Evolutionary conservation across 2,797 vertebrate species (phyloP).

Genomic region (Lemur catta): DNA sequence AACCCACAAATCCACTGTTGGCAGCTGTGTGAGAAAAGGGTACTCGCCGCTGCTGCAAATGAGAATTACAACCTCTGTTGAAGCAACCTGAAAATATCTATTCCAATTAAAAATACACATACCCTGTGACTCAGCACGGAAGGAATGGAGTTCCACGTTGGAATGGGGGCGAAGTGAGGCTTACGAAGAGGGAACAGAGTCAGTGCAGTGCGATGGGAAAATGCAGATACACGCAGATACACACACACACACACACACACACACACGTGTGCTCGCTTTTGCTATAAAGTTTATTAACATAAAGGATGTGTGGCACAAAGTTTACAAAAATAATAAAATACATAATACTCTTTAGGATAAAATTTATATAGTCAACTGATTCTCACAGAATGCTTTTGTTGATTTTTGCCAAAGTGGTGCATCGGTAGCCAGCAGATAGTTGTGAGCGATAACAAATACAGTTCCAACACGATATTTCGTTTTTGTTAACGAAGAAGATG

Average conservation of each 20-base stretch:
- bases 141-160: not conserved
- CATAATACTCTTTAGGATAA: fast-evolving
- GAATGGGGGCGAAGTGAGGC: not conserved
- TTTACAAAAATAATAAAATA: not conserved
- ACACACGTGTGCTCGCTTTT: fast-evolving
- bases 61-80: too few relatives aligned
- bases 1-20: fast-evolving
- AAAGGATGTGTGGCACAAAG: not conserved
- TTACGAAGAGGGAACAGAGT: not conserved
- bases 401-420: not conserved
- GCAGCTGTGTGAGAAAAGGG: not conserved
- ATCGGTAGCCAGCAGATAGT: fast-evolving
- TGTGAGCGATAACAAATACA: fast-evolving
- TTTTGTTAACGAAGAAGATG: too few relatives aligned
- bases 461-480: fast-evolving
- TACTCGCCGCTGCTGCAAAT: fast-evolving
- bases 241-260: fast-evolving
- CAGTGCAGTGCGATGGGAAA: fast-evolving
- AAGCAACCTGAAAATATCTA: not conserved
- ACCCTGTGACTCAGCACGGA: not conserved
- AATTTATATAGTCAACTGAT: fast-evolving
- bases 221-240: too few relatives aligned
- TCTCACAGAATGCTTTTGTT: not conserved
- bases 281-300: too few relatives aligned
- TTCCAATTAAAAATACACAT: not conserved